Conservation (phyloP, 2,113 vertebrate species). For the Eleginops maclovinus region DNA sequence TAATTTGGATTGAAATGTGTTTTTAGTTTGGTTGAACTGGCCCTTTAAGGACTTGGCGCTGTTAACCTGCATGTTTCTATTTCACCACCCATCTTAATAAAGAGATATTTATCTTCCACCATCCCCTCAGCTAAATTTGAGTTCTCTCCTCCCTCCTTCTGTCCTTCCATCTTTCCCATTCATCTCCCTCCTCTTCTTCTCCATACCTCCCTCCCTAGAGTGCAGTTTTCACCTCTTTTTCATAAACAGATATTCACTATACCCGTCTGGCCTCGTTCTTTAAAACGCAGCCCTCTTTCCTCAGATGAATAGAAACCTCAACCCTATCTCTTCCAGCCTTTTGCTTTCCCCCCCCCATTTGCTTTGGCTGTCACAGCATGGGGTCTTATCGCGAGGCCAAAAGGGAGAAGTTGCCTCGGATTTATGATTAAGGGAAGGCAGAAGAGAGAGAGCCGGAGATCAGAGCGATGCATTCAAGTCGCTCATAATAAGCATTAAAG, state of each 20-base stretch:
- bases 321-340: conserved; percentile 91
- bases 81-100: not conserved
- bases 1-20: not conserved
- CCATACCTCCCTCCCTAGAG: conserved; percentile 72
- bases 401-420: conserved; percentile 92
- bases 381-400: conserved; percentile 93
- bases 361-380: conserved; percentile 91
- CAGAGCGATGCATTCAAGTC: conserved; percentile 97
- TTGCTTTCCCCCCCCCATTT: conserved; percentile 84
- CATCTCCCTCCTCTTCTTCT: not conserved
- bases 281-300: conserved; percentile 67
- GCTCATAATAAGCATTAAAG: conserved; percentile 99
- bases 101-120: not conserved
- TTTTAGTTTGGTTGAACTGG: not conserved
- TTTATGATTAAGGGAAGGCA: conserved; percentile 90
- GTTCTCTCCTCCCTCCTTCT: not conserved
- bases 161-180: not conserved
- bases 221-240: conserved; percentile 83
- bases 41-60: not conserved
- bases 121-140: not conserved
- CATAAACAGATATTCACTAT: conserved; percentile 87
- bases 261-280: conserved; percentile 63
- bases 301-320: conserved; percentile 94
- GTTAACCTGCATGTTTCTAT: not conserved
- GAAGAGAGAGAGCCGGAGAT: conserved; percentile 88